phyloP scores from a whole-genome alignment of 2,113 vertebrate species.

The Budorcas taxicolor region DNA sequence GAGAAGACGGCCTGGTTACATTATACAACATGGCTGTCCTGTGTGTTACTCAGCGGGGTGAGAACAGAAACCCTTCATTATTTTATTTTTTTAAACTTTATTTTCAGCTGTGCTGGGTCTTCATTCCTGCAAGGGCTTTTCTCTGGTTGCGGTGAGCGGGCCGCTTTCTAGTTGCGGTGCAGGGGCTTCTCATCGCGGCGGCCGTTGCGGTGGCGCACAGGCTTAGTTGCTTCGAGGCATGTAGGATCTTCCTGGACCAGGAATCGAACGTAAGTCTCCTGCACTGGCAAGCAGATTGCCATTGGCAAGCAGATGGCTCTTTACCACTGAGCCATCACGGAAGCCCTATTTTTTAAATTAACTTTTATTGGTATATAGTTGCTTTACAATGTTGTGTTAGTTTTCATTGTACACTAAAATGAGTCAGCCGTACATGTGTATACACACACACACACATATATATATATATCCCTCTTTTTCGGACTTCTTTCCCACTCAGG shows the following conservation, averaged over 20 bases:
- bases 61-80: not conserved
- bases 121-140: not conserved
- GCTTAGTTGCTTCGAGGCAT: not conserved
- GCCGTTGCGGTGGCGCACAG: not conserved
- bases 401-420: not conserved
- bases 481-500: not conserved
- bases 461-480: not conserved
- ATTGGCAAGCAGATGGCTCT: not conserved
- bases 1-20: not conserved
- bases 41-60: not conserved
- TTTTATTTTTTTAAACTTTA: not conserved
- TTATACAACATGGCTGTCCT: not conserved
- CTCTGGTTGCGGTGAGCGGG: not conserved
- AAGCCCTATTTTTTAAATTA: not conserved
- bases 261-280: not conserved
- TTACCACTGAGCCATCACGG: not conserved
- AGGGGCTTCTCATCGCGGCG: not conserved
- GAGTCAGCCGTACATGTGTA: not conserved
- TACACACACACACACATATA: not conserved
- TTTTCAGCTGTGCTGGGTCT: not conserved
- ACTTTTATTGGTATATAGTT: not conserved
- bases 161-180: not conserved
- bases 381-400: not conserved
- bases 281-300: not conserved
- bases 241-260: not conserved